Conservation (phyloP, 2,888 invertebrate genomes). For the Drosophila picticornis region DNA sequence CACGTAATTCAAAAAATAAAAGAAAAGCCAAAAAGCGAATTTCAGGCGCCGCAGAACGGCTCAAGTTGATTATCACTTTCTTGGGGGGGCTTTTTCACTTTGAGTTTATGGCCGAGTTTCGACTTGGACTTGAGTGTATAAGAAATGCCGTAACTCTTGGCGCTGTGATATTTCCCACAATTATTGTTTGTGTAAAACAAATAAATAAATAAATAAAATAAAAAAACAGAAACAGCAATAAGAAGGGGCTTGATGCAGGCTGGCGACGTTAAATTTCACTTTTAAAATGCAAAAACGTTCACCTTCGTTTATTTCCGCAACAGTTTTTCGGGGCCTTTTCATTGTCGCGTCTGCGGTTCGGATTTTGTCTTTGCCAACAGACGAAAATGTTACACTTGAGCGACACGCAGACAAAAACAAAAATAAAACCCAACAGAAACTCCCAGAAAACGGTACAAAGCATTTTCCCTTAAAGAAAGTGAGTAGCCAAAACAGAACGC, state of each 20-base stretch:
- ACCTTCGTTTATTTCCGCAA: constrained; percentile 81
- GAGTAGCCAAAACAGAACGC: constrained; percentile 57
- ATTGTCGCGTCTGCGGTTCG: constrained; percentile 54
- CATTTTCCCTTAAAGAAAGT: constrained; percentile 63
- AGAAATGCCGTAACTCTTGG: constrained; percentile 64
- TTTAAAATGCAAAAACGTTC: constrained; percentile 77
- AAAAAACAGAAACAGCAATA: constrained; percentile 6
- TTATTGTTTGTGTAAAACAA: constrained; percentile 52
- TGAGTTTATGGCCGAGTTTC: constrained; percentile 36
- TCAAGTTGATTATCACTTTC: constrained; percentile 78
- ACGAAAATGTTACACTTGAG: constrained; percentile 67
- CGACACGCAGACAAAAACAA: constrained; percentile 34
- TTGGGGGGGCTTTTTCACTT: constrained; percentile 15
- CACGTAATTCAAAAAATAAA: constrained; percentile 69
- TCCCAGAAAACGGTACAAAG: constrained; percentile 36
- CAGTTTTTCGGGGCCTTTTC: constrained; percentile 50
- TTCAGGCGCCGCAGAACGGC: constrained; percentile 60
- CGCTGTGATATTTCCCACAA: constrained; percentile 71
- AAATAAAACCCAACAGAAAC: constrained; percentile 13
- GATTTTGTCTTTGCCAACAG: constrained; percentile 15
- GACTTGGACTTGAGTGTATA: constrained; percentile 26
- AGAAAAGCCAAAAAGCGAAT: constrained; percentile 29
- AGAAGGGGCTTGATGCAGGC: constrained; percentile 31
- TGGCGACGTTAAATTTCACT: constrained; percentile 69
- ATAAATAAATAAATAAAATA: constrained; percentile 58